A percentile compares a stretch with the other conserved stretches of the same genome.
phyloP scores from a whole-genome alignment of 2,113 vertebrate genomes.

The Notarius quadriscutis region DNA sequence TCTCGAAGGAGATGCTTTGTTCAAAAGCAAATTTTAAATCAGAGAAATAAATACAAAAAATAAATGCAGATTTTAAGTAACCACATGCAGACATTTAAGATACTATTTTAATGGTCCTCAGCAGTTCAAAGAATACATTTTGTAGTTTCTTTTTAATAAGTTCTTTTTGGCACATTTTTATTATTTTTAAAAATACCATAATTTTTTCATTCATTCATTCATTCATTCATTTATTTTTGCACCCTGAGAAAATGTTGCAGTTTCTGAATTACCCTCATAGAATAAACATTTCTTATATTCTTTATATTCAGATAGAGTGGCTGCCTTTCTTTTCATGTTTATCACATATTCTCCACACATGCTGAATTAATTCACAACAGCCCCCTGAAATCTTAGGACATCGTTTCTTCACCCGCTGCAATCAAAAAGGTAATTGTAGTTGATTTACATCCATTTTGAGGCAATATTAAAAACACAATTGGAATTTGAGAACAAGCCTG shows the following conservation, averaged over 20 bases:
- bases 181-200: neutral
- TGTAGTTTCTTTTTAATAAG: neutral
- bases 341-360: constrained; percentile 42
- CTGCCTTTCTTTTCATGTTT: constrained; percentile 43
- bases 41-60: neutral
- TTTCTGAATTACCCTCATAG: constrained; percentile 6
- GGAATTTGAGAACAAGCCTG: constrained; percentile 16
- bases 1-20: neutral
- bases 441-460: constrained; percentile 49
- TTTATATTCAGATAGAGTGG: constrained; percentile 24
- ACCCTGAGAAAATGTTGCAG: neutral
- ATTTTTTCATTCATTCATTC: neutral
- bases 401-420: constrained; percentile 30
- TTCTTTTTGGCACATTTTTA: neutral
- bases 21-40: neutral
- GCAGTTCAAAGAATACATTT: neutral
- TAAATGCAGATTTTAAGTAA: neutral
- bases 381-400: constrained; percentile 36
- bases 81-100: neutral
- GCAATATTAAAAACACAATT: constrained; percentile 42
- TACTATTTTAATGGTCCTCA: neutral
- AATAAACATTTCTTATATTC: constrained; percentile 11
- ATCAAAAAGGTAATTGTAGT: constrained; percentile 47
- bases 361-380: constrained; percentile 50
- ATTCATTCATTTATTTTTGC: neutral